Evolutionary conservation across 1,140 invertebrate species (phyloP).

Genomic region (Ceratina calcarata): DNA sequence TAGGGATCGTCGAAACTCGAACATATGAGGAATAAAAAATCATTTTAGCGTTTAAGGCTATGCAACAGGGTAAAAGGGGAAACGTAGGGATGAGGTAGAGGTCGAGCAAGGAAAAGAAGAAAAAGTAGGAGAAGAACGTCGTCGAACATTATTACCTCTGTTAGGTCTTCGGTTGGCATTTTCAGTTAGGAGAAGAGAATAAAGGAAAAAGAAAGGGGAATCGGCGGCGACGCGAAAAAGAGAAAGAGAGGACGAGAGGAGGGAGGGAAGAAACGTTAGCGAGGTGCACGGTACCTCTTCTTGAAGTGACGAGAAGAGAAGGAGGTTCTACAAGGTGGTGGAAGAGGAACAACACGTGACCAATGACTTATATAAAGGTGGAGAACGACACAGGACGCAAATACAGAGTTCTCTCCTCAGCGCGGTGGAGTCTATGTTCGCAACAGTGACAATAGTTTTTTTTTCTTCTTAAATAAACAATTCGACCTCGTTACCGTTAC

Average conservation of each 20-base stretch:
- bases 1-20: background rate
- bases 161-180: slow-evolving; percentile 63
- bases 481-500: background rate
- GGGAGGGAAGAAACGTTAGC: slow-evolving; percentile 19
- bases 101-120: too few relatives aligned
- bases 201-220: slow-evolving; percentile 44
- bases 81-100: background rate
- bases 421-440: slow-evolving; percentile 68
- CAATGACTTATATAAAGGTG: slow-evolving; percentile 80
- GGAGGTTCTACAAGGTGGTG: slow-evolving; percentile 35
- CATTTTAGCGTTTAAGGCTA: slow-evolving; percentile 45
- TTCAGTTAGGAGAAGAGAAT: slow-evolving; percentile 44
- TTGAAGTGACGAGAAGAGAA: slow-evolving; percentile 58
- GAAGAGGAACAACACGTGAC: slow-evolving; percentile 77
- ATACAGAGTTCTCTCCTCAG: slow-evolving; percentile 78
- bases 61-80: background rate
- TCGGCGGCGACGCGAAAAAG: slow-evolving; percentile 33
- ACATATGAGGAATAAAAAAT: slow-evolving; percentile 36
- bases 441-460: slow-evolving; percentile 57
- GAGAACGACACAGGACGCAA: slow-evolving; percentile 73
- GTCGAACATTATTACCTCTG: slow-evolving; percentile 28
- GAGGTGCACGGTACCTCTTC: slow-evolving; percentile 67
- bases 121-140: background rate
- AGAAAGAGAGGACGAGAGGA: slow-evolving; percentile 17
- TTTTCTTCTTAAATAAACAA: slow-evolving; percentile 30